Evolutionary conservation across 2,888 invertebrate species (phyloP).

Genomic region (Caenorhabditis sulstoni): DNA sequence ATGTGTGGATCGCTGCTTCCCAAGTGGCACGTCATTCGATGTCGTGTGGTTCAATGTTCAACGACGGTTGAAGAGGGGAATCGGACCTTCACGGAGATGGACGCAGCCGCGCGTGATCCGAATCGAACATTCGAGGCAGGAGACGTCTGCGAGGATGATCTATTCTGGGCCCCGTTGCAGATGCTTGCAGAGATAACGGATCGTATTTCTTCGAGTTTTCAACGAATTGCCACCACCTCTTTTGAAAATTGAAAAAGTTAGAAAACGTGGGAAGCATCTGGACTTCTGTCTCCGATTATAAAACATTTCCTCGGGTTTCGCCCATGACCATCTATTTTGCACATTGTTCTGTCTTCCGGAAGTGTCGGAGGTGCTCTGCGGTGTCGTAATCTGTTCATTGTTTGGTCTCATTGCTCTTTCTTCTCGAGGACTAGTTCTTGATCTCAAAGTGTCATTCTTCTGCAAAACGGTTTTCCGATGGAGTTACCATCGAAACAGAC

Average conservation of each 20-base stretch:
- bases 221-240: too few species aligned
- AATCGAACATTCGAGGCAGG: conserved; percentile 17
- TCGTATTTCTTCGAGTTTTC: too few species aligned
- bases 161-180: conserved; percentile 41
- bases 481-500: conserved; percentile 32
- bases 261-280: too few species aligned
- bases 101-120: conserved; percentile 24
- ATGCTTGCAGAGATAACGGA: conserved; percentile 45
- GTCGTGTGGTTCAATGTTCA: conserved; percentile 45
- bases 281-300: too few species aligned
- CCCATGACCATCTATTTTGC: too few species aligned
- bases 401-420: neutral
- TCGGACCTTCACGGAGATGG: conserved; percentile 12
- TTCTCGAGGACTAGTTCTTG: conserved; percentile 14
- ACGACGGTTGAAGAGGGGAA: neutral
- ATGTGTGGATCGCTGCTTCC: conserved; percentile 16
- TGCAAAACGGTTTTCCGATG: conserved; percentile 5
- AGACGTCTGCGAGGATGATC: conserved; percentile 31
- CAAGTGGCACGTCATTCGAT: conserved; percentile 16
- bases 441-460: conserved; percentile 19
- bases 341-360: too few species aligned
- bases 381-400: conserved; percentile 11
- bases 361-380: neutral
- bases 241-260: too few species aligned
- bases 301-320: too few species aligned